These are phyloP conservation scores for Otus sunia DNA, from an alignment of 2,113 vertebrate genomes.

Conservation along the genomic window DNA sequence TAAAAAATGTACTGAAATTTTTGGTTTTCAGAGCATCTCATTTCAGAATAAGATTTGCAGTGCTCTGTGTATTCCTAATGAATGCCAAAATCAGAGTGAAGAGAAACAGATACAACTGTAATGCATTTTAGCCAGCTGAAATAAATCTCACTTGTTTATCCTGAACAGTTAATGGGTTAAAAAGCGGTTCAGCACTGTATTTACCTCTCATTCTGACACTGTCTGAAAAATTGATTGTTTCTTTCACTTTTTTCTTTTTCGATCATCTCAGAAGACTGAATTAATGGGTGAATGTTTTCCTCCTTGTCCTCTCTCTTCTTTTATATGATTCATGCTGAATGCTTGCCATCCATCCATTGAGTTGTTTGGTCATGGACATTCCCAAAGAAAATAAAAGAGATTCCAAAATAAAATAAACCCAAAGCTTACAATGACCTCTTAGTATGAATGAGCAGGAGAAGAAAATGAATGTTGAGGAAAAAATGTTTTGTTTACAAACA, in stretches of 20 bases:
- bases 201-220: neutral
- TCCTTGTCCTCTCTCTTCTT: neutral
- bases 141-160: neutral
- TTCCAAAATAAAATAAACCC: neutral
- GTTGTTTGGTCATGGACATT: neutral
- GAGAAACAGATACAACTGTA: neutral
- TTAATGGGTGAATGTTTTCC: neutral
- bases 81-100: neutral
- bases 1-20: neutral
- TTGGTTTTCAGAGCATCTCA: neutral
- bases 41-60: neutral
- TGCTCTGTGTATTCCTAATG: neutral
- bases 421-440: neutral
- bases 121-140: neutral
- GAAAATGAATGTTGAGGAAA: neutral
- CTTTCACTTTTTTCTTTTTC: neutral
- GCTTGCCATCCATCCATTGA: neutral
- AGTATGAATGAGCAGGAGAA: neutral
- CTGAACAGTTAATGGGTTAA: neutral
- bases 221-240: neutral
- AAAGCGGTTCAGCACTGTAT: neutral
- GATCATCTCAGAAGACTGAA: neutral
- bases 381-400: neutral
- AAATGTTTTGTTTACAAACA: slow-evolving; percentile 13
- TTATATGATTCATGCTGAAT: neutral